phyloP scores from a whole-genome alignment of 1,140 invertebrate species.

The Cryptotermes secundus region DNA sequence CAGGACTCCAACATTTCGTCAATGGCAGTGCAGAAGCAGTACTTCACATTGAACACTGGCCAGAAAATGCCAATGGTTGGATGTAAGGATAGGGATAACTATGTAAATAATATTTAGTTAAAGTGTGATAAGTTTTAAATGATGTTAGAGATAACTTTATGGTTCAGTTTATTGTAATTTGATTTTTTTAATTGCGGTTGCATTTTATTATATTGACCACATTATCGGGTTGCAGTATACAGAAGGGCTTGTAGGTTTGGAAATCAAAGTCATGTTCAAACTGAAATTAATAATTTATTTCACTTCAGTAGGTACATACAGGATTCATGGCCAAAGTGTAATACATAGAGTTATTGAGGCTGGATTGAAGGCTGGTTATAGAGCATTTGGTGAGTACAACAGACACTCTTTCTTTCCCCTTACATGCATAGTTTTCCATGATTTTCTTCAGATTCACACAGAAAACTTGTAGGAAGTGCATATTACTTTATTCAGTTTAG shows the following conservation, averaged over 20 bases:
- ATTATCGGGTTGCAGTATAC: too few relatives aligned
- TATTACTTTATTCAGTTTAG: too few relatives aligned
- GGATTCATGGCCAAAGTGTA: constrained; percentile 47
- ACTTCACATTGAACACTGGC: constrained; percentile 36
- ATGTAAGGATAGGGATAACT: constrained; percentile 40
- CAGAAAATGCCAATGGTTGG: constrained; percentile 46
- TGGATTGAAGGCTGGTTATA: constrained; percentile 56
- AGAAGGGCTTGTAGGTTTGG: background rate
- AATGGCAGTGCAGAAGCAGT: constrained; percentile 17
- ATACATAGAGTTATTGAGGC: constrained; percentile 53
- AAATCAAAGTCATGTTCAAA: background rate
- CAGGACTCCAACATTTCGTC: background rate
- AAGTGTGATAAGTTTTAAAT: background rate
- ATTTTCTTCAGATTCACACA: too few relatives aligned
- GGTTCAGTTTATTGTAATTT: constrained; percentile 25
- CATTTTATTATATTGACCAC: background rate
- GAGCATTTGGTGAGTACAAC: constrained; percentile 55
- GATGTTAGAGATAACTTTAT: background rate
- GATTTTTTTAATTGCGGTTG: background rate
- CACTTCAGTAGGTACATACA: constrained; percentile 56
- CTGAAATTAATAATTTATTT: constrained; percentile 23
- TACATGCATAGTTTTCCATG: too few relatives aligned
- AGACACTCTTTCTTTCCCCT: too few relatives aligned
- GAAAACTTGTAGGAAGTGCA: too few relatives aligned
- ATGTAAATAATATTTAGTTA: constrained; percentile 18